phyloP scores from a whole-genome alignment of 1,140 invertebrate species.

The Pogonognathellus flavescens region DNA sequence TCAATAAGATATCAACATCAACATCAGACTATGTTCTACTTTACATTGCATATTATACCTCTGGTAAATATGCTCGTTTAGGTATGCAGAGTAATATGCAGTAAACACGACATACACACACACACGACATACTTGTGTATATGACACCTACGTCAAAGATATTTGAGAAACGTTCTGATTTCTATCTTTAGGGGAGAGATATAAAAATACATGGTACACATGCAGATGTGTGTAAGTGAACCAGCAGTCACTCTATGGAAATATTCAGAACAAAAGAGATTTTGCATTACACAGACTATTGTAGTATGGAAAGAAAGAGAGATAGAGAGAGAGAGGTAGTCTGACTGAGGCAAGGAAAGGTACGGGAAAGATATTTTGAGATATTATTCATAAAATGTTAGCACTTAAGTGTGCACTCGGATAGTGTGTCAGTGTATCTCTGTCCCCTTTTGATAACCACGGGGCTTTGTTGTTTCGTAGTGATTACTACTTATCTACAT shows the following conservation, averaged over 20 bases:
- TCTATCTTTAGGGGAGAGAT: background rate
- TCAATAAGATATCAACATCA: slow-evolving; percentile 10
- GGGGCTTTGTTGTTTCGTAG: background rate
- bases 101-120: background rate
- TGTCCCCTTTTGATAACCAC: background rate
- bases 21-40: background rate
- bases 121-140: background rate
- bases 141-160: background rate
- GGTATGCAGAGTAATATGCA: too few relatives aligned
- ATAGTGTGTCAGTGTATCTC: background rate
- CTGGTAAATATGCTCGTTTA: background rate
- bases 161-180: slow-evolving; percentile 38
- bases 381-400: background rate
- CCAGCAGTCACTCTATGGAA: too few relatives aligned
- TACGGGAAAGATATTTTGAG: too few relatives aligned
- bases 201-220: background rate
- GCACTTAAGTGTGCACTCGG: background rate
- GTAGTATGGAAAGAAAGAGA: background rate
- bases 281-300: background rate
- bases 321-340: slow-evolving; percentile 8
- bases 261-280: background rate
- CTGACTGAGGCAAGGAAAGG: background rate
- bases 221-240: background rate
- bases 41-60: background rate
- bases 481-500: slow-evolving; percentile 7